These are phyloP conservation scores for Solenopsis fugax DNA, from an alignment of 1,140 invertebrate species.

Conservation along the genomic window DNA sequence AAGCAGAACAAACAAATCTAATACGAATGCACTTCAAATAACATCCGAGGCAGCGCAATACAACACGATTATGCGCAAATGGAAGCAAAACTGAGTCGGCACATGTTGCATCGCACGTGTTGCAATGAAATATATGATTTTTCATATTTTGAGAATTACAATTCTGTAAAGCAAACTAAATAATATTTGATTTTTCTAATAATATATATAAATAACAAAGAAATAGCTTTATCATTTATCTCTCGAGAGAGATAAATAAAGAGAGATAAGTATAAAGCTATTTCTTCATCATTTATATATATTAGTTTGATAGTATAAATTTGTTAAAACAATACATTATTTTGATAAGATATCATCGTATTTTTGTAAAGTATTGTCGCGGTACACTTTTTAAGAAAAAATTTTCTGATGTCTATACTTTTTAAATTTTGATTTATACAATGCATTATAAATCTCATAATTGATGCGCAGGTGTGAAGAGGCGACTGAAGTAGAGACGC, in stretches of 20 bases:
- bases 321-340: neutral
- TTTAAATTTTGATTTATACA: neutral
- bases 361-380: neutral
- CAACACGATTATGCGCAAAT: neutral
- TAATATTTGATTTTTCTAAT: neutral
- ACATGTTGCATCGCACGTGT: neutral
- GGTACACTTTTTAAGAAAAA: neutral
- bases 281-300: no score
- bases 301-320: neutral
- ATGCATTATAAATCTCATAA: constrained; percentile 9
- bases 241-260: no score
- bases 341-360: neutral
- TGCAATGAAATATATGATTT: neutral
- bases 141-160: neutral
- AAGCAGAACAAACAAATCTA: neutral
- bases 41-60: neutral
- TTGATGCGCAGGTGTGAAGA: constrained; percentile 82
- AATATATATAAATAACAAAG: neutral
- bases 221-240: neutral
- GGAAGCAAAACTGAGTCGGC: constrained; percentile 18
- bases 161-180: neutral
- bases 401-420: neutral
- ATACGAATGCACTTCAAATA: constrained; percentile 8
- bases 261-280: no score
- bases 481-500: constrained; percentile 83